Conservation (phyloP, 2,888 invertebrate species). For the Amphipoea oculea region DNA sequence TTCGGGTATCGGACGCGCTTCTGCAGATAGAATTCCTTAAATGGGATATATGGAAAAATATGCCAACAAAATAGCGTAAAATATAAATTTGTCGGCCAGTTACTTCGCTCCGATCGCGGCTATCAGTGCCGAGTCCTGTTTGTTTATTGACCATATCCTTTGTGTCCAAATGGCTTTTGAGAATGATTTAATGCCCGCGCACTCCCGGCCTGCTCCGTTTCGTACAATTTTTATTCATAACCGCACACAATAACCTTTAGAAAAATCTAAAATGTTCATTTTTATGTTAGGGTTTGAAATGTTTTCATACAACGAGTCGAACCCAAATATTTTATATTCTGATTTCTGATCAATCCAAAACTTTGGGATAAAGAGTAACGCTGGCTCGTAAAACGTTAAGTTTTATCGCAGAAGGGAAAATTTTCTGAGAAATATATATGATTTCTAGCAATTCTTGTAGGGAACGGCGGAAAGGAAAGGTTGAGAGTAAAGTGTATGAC, state of each 20-base stretch:
- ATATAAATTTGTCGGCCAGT: conserved; percentile 78
- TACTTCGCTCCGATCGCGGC: conserved; percentile 76
- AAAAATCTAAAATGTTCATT: conserved; percentile 73
- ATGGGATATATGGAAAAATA: conserved; percentile 75
- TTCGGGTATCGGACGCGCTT: conserved; percentile 77
- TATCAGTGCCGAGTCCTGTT: conserved; percentile 80
- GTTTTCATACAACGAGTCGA: conserved; percentile 62
- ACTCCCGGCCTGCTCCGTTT: conserved; percentile 73
- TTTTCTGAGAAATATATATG: conserved; percentile 72
- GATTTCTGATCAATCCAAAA: conserved; percentile 67
- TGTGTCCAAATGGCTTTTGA: conserved; percentile 83
- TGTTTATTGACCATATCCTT: conserved; percentile 87
- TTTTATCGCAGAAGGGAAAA: conserved; percentile 70
- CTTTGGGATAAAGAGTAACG: conserved; percentile 67
- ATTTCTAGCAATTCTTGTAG: conserved; percentile 72
- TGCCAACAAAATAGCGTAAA: conserved; percentile 72
- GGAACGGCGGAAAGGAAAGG: conserved; percentile 76
- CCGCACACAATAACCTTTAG: conserved; percentile 74
- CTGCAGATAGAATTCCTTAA: conserved; percentile 75
- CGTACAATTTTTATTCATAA: conserved; percentile 79
- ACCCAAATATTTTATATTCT: conserved; percentile 65
- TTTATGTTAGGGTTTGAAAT: conserved; percentile 62
- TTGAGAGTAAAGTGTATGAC: conserved; percentile 79
- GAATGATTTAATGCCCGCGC: conserved; percentile 82
- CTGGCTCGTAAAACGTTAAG: conserved; percentile 70